Evolutionary conservation across 1,140 invertebrate genomes (phyloP), one percentile per base, ranked within the genome.

Genomic region (Bemisia tabaci): DNA sequence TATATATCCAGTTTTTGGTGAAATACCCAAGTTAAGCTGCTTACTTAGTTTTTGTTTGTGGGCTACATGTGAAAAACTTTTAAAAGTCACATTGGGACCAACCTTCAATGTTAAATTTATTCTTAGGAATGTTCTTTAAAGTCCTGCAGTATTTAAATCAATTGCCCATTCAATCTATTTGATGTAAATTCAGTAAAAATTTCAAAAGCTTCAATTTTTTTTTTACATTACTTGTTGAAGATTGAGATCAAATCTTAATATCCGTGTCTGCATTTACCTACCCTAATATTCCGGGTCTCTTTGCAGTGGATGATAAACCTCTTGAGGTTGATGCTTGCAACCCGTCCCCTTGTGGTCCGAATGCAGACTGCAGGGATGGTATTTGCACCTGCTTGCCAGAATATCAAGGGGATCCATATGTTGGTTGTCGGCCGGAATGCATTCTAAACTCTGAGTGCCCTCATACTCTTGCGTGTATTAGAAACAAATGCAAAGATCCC

Each of bases 401-500:
- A 61, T 90, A 86, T 70, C 78, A 85, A 39, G 88, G 89, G 65
- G 84, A 82, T 68, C 87, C 88, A 26, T 48, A 48, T 17, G 87
- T 87, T n/a, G 81, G 81, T 67, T 91, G 89, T 72, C 79, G 86
- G 68, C 84, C 88, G 25, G 86, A 90, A 74, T 91, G 88, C 76
- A 80, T 87, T 61, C 82, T 87, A 1, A 90, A 85, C 74, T 84
- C 86, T 12, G 88, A 91, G 76, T 87, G 88, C 78, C 77, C 83
- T 62, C 74, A 79, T 24, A 83, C 83, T 67, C 82, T 85, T 72
- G 86, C 87, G 1, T 91, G 89, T 74, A 80, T 87, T 22, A 87
- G 89, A 75, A 82, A 89, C 72, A 88, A 88, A 79, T 92, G 90
- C 72, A 79, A 82, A 48, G 84, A 92, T 74, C 89, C 89, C 12